Percentiles rank a stretch among this genome's conserved stretches.
These are phyloP conservation scores for Campoletis raptor DNA, from an alignment of 2,888 invertebrate genomes.

Conservation along the genomic window DNA sequence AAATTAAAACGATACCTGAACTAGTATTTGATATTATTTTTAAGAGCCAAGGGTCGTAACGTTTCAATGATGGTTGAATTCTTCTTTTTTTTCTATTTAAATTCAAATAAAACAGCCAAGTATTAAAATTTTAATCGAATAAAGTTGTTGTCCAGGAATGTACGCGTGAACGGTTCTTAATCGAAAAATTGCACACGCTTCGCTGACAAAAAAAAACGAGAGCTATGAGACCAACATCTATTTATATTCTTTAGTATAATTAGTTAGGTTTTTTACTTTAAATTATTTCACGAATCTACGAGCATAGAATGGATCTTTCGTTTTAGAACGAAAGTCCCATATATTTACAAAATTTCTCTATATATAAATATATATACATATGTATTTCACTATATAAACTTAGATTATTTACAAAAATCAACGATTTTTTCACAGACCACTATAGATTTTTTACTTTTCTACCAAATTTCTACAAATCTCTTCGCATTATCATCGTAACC, in stretches of 20 bases:
- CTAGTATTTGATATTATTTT: neutral
- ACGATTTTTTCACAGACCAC: constrained; percentile 50
- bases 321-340: constrained; percentile 27
- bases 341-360: neutral
- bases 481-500: neutral
- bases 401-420: constrained; percentile 28
- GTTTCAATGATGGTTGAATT: neutral
- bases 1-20: neutral
- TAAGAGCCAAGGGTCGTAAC: neutral
- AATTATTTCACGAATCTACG: constrained; percentile 16
- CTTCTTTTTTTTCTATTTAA: neutral
- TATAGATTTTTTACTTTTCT: constrained; percentile 65
- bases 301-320: constrained; percentile 5
- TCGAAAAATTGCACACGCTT: constrained; percentile 58
- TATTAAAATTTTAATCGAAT: neutral
- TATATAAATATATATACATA: neutral
- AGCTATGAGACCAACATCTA: constrained; percentile 44
- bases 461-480: constrained; percentile 37
- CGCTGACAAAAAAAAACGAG: constrained; percentile 55
- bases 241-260: constrained; percentile 53
- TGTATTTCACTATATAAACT: constrained; percentile 15
- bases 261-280: constrained; percentile 4
- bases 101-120: neutral
- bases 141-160: neutral
- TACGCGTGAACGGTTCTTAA: neutral